Evolutionary conservation across 2,797 vertebrate genomes (phyloP).

Genomic region (Benthosema pterotum): DNA sequence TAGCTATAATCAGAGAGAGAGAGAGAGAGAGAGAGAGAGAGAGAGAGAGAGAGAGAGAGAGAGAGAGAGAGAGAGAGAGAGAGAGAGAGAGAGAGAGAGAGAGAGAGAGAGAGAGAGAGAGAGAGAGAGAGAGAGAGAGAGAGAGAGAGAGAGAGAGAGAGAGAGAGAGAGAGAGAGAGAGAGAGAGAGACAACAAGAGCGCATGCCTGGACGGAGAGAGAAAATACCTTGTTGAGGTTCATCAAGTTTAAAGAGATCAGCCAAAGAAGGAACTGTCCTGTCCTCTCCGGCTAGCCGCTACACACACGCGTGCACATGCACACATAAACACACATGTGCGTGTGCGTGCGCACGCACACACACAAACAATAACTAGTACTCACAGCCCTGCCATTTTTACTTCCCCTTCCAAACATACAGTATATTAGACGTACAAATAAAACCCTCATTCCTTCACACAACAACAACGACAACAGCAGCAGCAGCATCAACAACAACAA

Average conservation of each 20-base stretch:
- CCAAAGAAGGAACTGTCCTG: constrained; percentile 75
- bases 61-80: constrained; percentile 65
- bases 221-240: constrained; percentile 78
- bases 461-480: constrained; percentile 14
- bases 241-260: constrained; percentile 80
- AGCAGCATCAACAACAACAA: constrained; percentile 15
- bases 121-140: constrained; percentile 46
- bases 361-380: constrained; percentile 77
- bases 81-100: constrained; percentile 54
- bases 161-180: constrained; percentile 49
- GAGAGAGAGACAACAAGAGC: constrained; percentile 59
- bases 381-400: constrained; percentile 52
- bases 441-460: neutral
- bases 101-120: constrained; percentile 67
- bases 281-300: constrained; percentile 51
- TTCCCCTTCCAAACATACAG: constrained; percentile 29
- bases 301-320: constrained; percentile 35
- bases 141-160: constrained; percentile 55
- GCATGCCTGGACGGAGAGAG: constrained; percentile 81
- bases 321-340: constrained; percentile 8
- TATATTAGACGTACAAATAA: constrained; percentile 22
- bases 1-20: constrained; percentile 45
- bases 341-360: constrained; percentile 7
- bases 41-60: too few relatives aligned
- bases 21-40: constrained; percentile 49